Evolutionary conservation across 2,113 vertebrate genomes (phyloP).

Genomic region (Coreoperca whiteheadi): DNA sequence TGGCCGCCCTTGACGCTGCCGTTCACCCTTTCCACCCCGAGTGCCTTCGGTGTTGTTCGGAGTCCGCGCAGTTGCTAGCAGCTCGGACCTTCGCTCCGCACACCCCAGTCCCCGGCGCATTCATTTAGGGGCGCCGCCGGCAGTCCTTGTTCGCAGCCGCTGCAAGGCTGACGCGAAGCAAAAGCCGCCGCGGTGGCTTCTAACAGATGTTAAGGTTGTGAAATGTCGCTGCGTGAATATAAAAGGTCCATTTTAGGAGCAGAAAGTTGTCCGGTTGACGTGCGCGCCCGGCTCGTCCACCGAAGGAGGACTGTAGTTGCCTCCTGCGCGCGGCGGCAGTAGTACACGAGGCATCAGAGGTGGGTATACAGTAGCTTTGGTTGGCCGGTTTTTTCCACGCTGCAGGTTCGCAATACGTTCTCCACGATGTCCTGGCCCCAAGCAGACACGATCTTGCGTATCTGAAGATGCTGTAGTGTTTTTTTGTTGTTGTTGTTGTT

Average conservation of each 20-base stretch:
- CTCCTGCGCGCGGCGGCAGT: constrained; percentile 41
- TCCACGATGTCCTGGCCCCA: background rate
- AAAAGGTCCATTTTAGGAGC: background rate
- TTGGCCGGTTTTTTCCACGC: background rate
- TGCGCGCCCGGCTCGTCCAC: constrained; percentile 27
- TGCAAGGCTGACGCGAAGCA: background rate
- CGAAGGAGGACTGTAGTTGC: constrained; percentile 30
- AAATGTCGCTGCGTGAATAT: background rate
- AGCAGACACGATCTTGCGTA: background rate
- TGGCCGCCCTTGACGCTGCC: background rate
- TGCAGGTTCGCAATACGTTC: background rate
- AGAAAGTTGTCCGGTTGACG: constrained; percentile 14
- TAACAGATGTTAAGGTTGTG: background rate
- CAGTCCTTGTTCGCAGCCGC: constrained; percentile 13
- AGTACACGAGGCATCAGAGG: constrained; percentile 59
- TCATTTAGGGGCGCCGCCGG: constrained; percentile 6
- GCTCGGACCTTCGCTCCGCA: background rate
- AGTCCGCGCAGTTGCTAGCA: background rate
- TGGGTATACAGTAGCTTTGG: background rate
- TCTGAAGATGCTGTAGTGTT: background rate
- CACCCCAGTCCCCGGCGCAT: background rate
- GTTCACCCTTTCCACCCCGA: background rate
- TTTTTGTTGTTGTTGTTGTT: background rate
- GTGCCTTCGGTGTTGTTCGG: background rate
- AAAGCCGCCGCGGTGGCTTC: constrained; percentile 14